phyloP scores from a whole-genome alignment of 2,113 vertebrate genomes.

The Oreotragus oreotragus region DNA sequence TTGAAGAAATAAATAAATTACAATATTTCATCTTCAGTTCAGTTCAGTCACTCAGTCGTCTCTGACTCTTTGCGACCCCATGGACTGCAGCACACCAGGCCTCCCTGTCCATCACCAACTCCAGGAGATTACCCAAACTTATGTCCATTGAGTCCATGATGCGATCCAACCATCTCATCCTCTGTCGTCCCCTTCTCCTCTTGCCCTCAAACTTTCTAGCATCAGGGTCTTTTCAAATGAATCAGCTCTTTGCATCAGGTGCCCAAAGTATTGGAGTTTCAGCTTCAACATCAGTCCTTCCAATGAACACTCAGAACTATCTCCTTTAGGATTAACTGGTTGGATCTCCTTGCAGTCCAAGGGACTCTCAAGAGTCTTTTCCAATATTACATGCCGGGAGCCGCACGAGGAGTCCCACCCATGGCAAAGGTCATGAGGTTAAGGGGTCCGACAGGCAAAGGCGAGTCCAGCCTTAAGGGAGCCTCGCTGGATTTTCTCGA shows the following conservation, averaged over 20 bases:
- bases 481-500: too few relatives aligned
- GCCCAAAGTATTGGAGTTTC: not conserved
- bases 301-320: not conserved
- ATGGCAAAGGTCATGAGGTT: too few relatives aligned
- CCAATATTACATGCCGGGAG: not conserved
- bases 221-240: not conserved
- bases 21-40: not conserved
- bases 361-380: not conserved
- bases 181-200: not conserved
- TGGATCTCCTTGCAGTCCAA: not conserved
- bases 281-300: not conserved
- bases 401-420: too few relatives aligned
- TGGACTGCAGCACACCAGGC: not conserved
- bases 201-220: not conserved
- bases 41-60: not conserved
- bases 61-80: not conserved
- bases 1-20: not conserved
- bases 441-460: too few relatives aligned
- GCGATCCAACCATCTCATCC: not conserved
- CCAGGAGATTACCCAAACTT: accelerated
- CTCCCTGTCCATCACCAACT: not conserved
- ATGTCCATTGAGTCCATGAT: not conserved
- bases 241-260: accelerated
- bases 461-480: too few relatives aligned
- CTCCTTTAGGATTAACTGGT: not conserved